These are phyloP conservation scores for Aurelia aurita complex sp. Pacific DNA, from an alignment of 30 jellyfish, hydroid and myxozoan species.

Conservation along the genomic window DNA sequence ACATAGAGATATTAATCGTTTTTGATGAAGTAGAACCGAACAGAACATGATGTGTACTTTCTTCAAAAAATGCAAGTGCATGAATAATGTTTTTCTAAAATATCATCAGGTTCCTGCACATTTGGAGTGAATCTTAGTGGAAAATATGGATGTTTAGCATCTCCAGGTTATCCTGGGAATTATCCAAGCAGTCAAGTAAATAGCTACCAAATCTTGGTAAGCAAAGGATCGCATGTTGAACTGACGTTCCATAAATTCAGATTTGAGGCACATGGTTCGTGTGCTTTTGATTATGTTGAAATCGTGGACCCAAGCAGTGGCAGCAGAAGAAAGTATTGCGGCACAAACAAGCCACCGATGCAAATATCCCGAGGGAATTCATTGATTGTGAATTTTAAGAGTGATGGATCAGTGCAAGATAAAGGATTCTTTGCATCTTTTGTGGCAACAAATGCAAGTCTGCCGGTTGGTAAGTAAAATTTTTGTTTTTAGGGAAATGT, in stretches of 20 bases:
- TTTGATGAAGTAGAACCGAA: too few relatives aligned
- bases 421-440: slow-evolving; percentile 15
- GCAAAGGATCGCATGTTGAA: slow-evolving; percentile 4
- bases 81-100: too few relatives aligned
- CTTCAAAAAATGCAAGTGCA: too few relatives aligned
- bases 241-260: neutral
- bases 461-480: neutral
- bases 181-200: neutral
- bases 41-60: too few relatives aligned
- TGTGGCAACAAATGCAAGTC: neutral
- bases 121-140: neutral
- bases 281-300: slow-evolving; percentile 4
- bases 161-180: slow-evolving; percentile 21
- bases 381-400: neutral
- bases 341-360: slow-evolving; percentile 6
- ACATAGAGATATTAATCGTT: too few relatives aligned
- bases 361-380: slow-evolving; percentile 20
- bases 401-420: slow-evolving; percentile 5
- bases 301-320: slow-evolving; percentile 1
- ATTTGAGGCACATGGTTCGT: neutral
- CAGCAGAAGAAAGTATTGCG: neutral
- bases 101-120: neutral
- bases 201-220: neutral
- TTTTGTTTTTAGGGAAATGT: neutral
- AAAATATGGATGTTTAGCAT: slow-evolving; percentile 25